These are phyloP conservation scores for Sitta europaea DNA, from an alignment of 2,113 vertebrate species.

Conservation along the genomic window DNA sequence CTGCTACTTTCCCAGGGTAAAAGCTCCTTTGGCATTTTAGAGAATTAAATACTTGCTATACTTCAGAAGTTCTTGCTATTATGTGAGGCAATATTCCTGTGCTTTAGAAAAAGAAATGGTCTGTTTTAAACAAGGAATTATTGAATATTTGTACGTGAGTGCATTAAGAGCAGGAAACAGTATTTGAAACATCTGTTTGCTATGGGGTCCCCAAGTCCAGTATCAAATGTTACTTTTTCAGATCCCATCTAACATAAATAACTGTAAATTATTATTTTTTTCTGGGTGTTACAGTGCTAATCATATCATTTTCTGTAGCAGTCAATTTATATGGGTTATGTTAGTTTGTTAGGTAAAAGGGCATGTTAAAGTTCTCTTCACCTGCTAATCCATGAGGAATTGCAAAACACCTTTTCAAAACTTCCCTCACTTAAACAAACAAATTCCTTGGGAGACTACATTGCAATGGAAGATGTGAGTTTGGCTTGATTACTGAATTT, in stretches of 20 bases:
- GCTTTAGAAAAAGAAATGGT: neutral
- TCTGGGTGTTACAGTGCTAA: neutral
- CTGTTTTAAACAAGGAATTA: neutral
- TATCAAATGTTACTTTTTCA: neutral
- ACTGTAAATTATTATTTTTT: neutral
- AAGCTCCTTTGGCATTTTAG: neutral
- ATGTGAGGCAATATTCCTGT: neutral
- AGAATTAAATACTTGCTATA: neutral
- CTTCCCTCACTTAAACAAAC: neutral
- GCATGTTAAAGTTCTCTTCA: neutral
- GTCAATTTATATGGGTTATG: neutral
- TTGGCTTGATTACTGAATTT: neutral
- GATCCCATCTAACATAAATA: neutral
- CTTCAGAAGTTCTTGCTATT: neutral
- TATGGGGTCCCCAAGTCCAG: neutral
- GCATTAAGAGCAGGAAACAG: neutral
- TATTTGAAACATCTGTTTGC: neutral
- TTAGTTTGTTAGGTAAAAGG: neutral
- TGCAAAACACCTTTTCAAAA: neutral
- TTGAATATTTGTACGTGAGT: neutral
- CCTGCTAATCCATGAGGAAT: neutral
- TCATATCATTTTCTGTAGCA: neutral
- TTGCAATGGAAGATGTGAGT: neutral
- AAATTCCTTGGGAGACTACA: neutral
- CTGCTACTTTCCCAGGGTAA: neutral